Percentiles rank a stretch among this genome's conserved stretches.
These are phyloP conservation scores for Ennomos quercinarius DNA, from an alignment of 2,888 invertebrate species.

Conservation along the genomic window DNA sequence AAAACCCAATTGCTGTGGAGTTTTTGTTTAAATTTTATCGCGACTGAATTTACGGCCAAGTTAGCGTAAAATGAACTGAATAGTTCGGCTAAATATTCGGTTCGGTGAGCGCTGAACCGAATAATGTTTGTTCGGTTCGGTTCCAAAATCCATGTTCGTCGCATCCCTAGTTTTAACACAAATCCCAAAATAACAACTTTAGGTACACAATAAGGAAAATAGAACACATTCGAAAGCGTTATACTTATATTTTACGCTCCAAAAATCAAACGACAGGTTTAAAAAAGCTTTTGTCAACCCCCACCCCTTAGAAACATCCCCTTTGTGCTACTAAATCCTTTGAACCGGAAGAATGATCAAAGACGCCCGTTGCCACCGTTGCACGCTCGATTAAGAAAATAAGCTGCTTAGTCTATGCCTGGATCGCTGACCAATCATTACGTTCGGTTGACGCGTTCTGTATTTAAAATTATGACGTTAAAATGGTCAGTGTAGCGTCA, in stretches of 20 bases:
- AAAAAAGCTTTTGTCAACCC: conserved; percentile 20
- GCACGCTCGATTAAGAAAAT: conserved; percentile 63
- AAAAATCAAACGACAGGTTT: conserved; percentile 28
- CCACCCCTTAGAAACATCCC: conserved; percentile 15
- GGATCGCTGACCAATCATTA: conserved; percentile 68
- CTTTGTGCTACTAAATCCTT: conserved; percentile 66
- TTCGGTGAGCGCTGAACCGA: too few species aligned
- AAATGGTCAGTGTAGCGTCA: conserved; percentile 50
- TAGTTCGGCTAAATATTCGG: too few species aligned
- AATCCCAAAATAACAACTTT: neutral
- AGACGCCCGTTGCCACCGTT: conserved; percentile 44
- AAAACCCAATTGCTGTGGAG: too few species aligned
- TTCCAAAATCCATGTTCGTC: too few species aligned
- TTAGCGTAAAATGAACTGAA: too few species aligned
- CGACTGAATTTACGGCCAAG: too few species aligned
- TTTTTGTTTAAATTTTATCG: too few species aligned
- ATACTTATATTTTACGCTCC: conserved; percentile 31
- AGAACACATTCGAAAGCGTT: too few species aligned
- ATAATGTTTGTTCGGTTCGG: too few species aligned
- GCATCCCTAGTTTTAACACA: neutral
- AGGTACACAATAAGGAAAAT: neutral
- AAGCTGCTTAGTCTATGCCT: conserved; percentile 71
- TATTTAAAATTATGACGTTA: conserved; percentile 63
- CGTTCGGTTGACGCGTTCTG: conserved; percentile 63
- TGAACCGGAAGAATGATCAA: conserved; percentile 66